phyloP scores from a whole-genome alignment of 2,888 invertebrate genomes.

The Chymomyza amoena region DNA sequence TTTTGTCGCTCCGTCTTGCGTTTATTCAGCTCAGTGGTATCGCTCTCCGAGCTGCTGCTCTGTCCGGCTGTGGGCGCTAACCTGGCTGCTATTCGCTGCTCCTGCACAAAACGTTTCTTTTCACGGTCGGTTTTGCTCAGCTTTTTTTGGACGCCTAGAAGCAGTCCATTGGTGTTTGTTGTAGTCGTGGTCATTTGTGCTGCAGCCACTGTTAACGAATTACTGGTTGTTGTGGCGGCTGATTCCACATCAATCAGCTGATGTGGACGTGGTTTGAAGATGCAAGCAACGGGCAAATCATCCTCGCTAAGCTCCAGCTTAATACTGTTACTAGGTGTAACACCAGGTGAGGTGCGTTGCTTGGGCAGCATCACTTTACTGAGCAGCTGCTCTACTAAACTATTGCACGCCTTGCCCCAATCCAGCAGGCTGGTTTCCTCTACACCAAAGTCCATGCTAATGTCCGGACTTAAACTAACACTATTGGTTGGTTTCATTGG shows the following conservation, averaged over 20 bases:
- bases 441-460: constrained; percentile 27
- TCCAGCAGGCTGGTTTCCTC: constrained; percentile 56
- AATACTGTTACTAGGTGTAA: constrained; percentile 20
- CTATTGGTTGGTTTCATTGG: constrained; percentile 20
- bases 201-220: constrained; percentile 31
- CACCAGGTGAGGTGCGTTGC: not conserved
- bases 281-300: constrained; percentile 55
- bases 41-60: constrained; percentile 80
- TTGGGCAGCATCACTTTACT: constrained; percentile 68
- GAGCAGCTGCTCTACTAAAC: constrained; percentile 87
- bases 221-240: constrained; percentile 33
- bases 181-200: constrained; percentile 49
- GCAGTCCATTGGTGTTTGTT: constrained; percentile 40
- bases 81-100: constrained; percentile 74
- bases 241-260: constrained; percentile 42
- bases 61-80: constrained; percentile 54
- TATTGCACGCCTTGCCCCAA: constrained; percentile 88
- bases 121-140: constrained; percentile 76
- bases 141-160: constrained; percentile 59
- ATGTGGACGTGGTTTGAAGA: constrained; percentile 46
- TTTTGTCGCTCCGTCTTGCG: constrained; percentile 70
- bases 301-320: constrained; percentile 58
- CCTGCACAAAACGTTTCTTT: constrained; percentile 74
- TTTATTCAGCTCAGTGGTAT: constrained; percentile 76
- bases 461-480: constrained; percentile 2